These are phyloP conservation scores for Xerus inauris DNA, from an alignment of 2,113 vertebrate genomes.

Conservation along the genomic window DNA sequence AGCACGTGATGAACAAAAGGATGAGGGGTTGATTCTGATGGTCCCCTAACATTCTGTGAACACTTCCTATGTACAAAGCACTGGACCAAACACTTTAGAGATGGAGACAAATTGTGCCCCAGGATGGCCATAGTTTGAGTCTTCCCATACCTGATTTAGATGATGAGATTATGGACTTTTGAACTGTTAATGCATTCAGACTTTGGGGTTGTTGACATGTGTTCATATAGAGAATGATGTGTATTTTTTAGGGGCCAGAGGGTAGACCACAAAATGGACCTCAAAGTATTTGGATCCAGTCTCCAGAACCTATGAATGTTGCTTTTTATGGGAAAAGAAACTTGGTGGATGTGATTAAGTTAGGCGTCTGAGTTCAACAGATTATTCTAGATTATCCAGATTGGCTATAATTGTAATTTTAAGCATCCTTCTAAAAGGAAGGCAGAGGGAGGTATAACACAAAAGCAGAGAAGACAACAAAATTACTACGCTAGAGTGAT, in stretches of 20 bases:
- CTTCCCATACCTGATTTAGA: not conserved
- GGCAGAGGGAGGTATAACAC: not conserved
- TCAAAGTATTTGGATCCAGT: not conserved
- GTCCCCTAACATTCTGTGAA: not conserved
- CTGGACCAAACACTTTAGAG: not conserved
- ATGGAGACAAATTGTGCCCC: not conserved
- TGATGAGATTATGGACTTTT: not conserved
- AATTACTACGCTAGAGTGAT: not conserved
- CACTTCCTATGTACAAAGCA: not conserved
- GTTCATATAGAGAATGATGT: not conserved
- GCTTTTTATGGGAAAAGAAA: not conserved
- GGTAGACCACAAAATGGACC: not conserved
- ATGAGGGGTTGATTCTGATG: not conserved
- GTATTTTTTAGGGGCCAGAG: not conserved
- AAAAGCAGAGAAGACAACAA: not conserved
- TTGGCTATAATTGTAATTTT: not conserved
- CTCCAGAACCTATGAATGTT: not conserved
- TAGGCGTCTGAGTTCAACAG: not conserved
- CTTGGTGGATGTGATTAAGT: not conserved
- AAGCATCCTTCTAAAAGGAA: not conserved
- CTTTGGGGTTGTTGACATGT: not conserved
- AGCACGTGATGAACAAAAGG: not conserved
- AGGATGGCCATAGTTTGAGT: not conserved
- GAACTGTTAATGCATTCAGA: not conserved
- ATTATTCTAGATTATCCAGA: not conserved